A percentile compares a stretch with the other conserved stretches of the same genome.
Conservation (phyloP, 2,797 vertebrate genomes). For the Sphenopsis melanotis region DNA sequence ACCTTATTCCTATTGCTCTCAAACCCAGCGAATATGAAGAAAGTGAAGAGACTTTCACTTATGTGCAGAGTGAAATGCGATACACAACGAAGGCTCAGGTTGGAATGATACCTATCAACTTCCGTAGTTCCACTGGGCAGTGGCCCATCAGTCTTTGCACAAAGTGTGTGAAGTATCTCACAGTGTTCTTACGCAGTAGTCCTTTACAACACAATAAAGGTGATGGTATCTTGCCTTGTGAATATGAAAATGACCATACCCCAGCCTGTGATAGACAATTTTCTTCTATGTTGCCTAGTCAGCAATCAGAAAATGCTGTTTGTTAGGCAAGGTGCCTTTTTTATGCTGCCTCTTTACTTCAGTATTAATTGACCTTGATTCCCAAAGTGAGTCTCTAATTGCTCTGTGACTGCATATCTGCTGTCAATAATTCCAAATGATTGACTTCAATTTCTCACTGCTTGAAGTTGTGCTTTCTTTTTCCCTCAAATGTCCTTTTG, state of each 20-base stretch:
- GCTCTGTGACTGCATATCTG: not conserved
- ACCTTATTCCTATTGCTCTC: not conserved
- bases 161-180: not conserved
- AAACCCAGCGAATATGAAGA: not conserved
- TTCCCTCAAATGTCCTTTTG: not conserved
- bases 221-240: not conserved
- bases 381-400: not conserved
- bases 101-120: not conserved
- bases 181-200: not conserved
- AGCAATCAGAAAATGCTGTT: not conserved
- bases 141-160: not conserved
- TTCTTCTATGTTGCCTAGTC: not conserved
- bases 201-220: not conserved
- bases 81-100: not conserved
- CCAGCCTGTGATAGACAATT: not conserved
- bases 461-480: not conserved
- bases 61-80: not conserved
- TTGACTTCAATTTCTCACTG: not conserved
- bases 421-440: not conserved
- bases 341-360: not conserved
- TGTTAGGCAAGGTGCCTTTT: not conserved
- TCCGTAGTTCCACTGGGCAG: not conserved
- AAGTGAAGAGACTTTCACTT: not conserved
- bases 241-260: not conserved
- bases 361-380: not conserved